Evolutionary conservation across 2,888 invertebrate genomes (phyloP), one percentile per base, ranked within the genome.

Genomic region (Gisinianus flammeolus): DNA sequence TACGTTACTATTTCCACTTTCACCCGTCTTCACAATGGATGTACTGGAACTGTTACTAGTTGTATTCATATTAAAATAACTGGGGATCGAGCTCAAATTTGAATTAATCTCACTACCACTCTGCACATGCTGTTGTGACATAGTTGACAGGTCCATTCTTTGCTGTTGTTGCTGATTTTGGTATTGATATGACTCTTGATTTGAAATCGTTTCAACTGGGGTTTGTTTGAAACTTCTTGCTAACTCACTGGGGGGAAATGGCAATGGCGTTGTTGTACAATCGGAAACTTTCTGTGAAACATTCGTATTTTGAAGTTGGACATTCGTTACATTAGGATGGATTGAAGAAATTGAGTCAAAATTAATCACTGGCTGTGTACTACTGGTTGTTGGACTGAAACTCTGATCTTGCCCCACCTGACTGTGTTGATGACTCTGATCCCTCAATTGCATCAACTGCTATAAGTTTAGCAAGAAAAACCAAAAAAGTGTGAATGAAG

Each of bases 391-490:
- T 12, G 16, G 19, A 5, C 16, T 54, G 19, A 54, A 54, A 54
- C 54, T 54, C 54, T 71, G 64, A 30, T 4, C 64, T 56, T 71
- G 12, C 31, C 26, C 54, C 54, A 22, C 56, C 71, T 71, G 71
- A 71, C 44, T 71, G n/a, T n/a, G n/a, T 44, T 71, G 71, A 71
- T n/a, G 30, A 26, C 6, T 71, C 44, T 56, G n/a, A n/a, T n/a
- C n/a, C n/a, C n/a, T 31, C 71, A 31, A 10, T 30, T 56, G 54
- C 71, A 71, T 71, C 69, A 69, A 44, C 56, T 71, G 71, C 71
- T 71, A 71, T 30, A 68, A 54, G 54, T 16, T 54, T 35, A 58
- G 68, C 68, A 73, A 73, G 73, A 64, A 58, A 69, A 69, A 67
- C 52, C 64, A 28, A 72, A 58, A 69, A 68, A 6, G 16, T 31